A percentile compares a stretch with the other conserved stretches of the same genome.
Evolutionary conservation across 2,113 vertebrate genomes (phyloP).

Genomic region (Gadus macrocephalus): DNA sequence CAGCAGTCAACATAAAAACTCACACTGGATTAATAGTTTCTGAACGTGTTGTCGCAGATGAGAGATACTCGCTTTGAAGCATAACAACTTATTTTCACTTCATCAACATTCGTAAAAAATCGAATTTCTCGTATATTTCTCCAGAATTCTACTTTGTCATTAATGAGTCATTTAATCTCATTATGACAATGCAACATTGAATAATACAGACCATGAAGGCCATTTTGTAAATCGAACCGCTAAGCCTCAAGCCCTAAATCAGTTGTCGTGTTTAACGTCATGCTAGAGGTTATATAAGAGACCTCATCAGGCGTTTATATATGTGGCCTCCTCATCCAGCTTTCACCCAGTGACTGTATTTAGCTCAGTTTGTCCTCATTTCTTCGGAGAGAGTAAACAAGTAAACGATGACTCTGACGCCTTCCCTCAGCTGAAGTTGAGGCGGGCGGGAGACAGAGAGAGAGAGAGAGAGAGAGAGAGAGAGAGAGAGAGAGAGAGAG

Average conservation of each 20-base stretch:
- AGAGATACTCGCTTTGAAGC: constrained; percentile 39
- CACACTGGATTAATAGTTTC: too few species aligned
- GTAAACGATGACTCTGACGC: constrained; percentile 49
- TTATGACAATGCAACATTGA: neutral
- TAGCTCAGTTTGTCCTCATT: constrained; percentile 53
- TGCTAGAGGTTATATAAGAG: constrained; percentile 18
- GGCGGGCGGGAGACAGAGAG: constrained; percentile 1
- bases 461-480: constrained; percentile 11
- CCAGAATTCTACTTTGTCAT: too few species aligned
- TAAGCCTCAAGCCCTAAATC: constrained; percentile 13
- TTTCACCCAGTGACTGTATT: constrained; percentile 37
- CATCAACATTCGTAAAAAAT: constrained; percentile 23
- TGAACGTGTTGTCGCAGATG: constrained; percentile 24
- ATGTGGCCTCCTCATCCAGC: constrained; percentile 17
- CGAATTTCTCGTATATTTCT: neutral
- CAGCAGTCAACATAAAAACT: too few species aligned
- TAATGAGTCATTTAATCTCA: too few species aligned
- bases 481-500: constrained; percentile 10
- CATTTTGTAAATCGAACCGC: neutral
- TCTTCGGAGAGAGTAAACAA: constrained; percentile 46
- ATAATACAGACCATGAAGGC: neutral
- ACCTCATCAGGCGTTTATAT: constrained; percentile 30
- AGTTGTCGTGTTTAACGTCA: constrained; percentile 26
- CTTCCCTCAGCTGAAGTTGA: constrained; percentile 26
- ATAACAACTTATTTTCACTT: constrained; percentile 26